Conservation (phyloP, 2,888 invertebrate species). For the Autographa pulchrina region DNA sequence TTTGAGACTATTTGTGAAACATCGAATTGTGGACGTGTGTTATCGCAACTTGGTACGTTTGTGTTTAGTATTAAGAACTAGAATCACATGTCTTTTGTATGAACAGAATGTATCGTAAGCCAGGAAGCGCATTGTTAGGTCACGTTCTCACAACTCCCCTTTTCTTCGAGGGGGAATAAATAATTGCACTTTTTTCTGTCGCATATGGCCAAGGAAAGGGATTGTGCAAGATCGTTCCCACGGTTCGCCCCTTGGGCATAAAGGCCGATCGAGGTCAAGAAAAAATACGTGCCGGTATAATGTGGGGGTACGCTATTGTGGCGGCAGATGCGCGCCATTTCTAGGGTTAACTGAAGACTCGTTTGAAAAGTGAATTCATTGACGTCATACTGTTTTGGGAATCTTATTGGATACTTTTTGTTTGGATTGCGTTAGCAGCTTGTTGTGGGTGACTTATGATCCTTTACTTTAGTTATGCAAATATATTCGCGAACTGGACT, state of each 20-base stretch:
- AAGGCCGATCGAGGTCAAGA: conserved; percentile 88
- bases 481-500: no score
- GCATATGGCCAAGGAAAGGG: conserved; percentile 89
- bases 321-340: conserved; percentile 83
- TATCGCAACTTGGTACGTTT: conserved; percentile 77
- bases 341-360: conserved; percentile 86
- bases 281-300: conserved; percentile 87
- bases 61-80: conserved; percentile 71
- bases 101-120: conserved; percentile 85
- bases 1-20: conserved; percentile 79
- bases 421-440: conserved; percentile 11
- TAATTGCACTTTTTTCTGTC: conserved; percentile 90
- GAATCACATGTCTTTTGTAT: conserved; percentile 70
- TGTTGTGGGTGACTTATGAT: neutral
- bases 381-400: conserved; percentile 67
- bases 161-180: conserved; percentile 89
- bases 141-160: conserved; percentile 89
- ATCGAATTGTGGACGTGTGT: conserved; percentile 67
- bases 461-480: no score
- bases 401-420: conserved; percentile 50
- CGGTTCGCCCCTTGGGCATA: conserved; percentile 87
- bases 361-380: conserved; percentile 82
- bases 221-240: conserved; percentile 88
- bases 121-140: conserved; percentile 89
- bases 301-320: conserved; percentile 84